These are phyloP conservation scores for Thomomys bottae DNA, from an alignment of 2,113 vertebrate species.

Conservation along the genomic window DNA sequence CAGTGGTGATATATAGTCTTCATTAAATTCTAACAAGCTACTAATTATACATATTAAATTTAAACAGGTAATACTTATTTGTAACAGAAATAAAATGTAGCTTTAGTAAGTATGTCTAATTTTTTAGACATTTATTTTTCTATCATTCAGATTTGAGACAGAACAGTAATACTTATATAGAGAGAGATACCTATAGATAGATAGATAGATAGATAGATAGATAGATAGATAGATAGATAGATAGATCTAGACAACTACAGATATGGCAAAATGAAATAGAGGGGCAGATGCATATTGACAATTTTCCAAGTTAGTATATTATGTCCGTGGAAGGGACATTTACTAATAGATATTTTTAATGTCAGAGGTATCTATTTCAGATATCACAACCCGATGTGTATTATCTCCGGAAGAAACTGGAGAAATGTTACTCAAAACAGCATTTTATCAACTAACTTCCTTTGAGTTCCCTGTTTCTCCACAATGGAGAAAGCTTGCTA, in stretches of 20 bases:
- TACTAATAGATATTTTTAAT: slow-evolving; percentile 52
- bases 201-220: too few species aligned
- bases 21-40: slow-evolving; percentile 51
- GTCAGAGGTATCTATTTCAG: slow-evolving; percentile 32
- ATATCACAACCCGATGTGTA: neutral
- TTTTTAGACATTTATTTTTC: slow-evolving; percentile 45
- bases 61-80: slow-evolving; percentile 51
- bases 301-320: slow-evolving; percentile 28
- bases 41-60: slow-evolving; percentile 70
- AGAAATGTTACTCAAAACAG: neutral
- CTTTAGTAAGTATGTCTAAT: slow-evolving; percentile 21
- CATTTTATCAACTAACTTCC: slow-evolving; percentile 6
- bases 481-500: neutral
- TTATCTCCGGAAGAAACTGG: slow-evolving; percentile 11
- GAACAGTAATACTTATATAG: slow-evolving; percentile 31
- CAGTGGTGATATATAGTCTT: slow-evolving; percentile 43
- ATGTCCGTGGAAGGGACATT: neutral
- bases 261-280: slow-evolving; percentile 26
- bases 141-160: slow-evolving; percentile 30
- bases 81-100: slow-evolving; percentile 56
- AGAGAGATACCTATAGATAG: too few species aligned
- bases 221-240: too few species aligned
- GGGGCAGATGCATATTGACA: neutral
- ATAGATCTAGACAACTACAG: too few species aligned
- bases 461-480: neutral